phyloP scores from a whole-genome alignment of 2,888 invertebrate species.

The Ophonus ardosiacus region DNA sequence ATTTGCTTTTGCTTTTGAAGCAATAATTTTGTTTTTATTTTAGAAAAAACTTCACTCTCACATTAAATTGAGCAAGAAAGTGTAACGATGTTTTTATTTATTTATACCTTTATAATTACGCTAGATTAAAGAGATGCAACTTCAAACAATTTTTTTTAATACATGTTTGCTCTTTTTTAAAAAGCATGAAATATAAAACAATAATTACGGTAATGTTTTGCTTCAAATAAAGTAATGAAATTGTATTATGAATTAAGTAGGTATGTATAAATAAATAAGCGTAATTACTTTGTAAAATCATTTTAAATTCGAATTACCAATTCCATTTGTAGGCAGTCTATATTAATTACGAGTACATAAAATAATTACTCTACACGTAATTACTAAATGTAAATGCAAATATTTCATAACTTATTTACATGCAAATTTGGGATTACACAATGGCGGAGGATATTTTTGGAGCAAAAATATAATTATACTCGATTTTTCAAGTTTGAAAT shows the following conservation, averaged over 20 bases:
- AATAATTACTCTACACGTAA: slow-evolving; percentile 8
- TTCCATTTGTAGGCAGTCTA: slow-evolving; percentile 9
- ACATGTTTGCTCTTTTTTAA: no score
- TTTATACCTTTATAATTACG: no score
- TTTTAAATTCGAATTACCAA: slow-evolving; percentile 39
- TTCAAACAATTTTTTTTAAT: no score
- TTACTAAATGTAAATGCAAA: slow-evolving; percentile 9
- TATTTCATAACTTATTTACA: slow-evolving; percentile 23
- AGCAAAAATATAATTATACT: not conserved
- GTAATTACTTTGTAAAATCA: slow-evolving; percentile 35
- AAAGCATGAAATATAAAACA: not conserved
- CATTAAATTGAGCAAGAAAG: no score
- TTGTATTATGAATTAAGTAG: not conserved
- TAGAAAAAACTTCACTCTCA: no score
- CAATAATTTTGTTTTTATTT: no score
- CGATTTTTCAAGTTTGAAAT: not conserved
- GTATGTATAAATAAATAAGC: slow-evolving; percentile 8
- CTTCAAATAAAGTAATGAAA: not conserved
- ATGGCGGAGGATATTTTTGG: not conserved
- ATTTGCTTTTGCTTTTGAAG: no score
- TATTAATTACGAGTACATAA: slow-evolving; percentile 15
- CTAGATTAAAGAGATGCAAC: no score
- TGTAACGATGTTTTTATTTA: no score
- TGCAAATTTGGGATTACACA: not conserved
- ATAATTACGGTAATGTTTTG: not conserved